A percentile compares a stretch with the other conserved stretches of the same genome.
Conservation (phyloP, 2,797 vertebrate genomes). For the Pipistrellus nathusii region DNA sequence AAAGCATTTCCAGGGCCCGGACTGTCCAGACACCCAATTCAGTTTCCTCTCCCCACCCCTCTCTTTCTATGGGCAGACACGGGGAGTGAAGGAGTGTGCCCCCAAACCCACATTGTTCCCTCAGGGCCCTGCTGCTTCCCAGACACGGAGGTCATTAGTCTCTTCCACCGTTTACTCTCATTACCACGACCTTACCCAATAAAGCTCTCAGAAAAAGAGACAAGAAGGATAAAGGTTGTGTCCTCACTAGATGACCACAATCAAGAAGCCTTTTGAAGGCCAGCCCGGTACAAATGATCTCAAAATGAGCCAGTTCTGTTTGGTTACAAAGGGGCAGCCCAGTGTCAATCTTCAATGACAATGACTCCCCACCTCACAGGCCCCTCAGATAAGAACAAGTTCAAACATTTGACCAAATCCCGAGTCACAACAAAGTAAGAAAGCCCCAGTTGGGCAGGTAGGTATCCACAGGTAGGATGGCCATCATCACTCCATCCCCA, state of each 20-base stretch:
- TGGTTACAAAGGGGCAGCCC: neutral
- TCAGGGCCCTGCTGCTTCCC: neutral
- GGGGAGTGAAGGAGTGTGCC: neutral
- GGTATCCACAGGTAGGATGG: neutral
- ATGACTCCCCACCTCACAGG: rapidly evolving
- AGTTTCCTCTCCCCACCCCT: rapidly evolving
- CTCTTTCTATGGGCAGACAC: neutral
- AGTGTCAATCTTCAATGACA: neutral
- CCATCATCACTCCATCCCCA: neutral
- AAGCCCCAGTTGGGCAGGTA: neutral
- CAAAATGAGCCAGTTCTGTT: neutral
- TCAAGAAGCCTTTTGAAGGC: neutral
- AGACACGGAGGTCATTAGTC: neutral
- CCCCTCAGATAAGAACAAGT: neutral
- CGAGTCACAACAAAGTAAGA: neutral
- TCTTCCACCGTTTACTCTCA: neutral
- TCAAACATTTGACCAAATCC: neutral
- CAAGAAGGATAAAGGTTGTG: neutral
- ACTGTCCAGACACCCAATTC: neutral
- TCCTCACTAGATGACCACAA: neutral
- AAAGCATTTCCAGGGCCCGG: neutral
- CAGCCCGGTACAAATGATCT: neutral
- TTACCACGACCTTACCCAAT: neutral
- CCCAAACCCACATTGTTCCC: neutral
- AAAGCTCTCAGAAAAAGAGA: neutral